These are phyloP conservation scores for Hydrotaea cyrtoneurina DNA, from an alignment of 2,888 invertebrate genomes.

Conservation along the genomic window DNA sequence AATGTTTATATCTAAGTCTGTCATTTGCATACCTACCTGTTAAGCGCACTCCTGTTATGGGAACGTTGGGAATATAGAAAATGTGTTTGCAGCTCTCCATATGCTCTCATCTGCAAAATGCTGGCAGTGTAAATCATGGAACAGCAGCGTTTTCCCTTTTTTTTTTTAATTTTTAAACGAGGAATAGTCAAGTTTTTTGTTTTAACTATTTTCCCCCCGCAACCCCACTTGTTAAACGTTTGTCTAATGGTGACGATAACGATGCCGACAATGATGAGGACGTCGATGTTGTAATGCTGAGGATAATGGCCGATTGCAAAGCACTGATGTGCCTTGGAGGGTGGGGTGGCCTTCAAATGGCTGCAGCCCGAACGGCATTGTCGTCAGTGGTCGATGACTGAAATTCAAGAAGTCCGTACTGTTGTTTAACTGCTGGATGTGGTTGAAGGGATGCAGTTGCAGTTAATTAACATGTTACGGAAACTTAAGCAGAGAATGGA, in stretches of 20 bases:
- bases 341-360: too few relatives aligned
- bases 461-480: constrained; percentile 63
- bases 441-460: constrained; percentile 51
- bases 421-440: constrained; percentile 36
- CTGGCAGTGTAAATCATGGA: too few relatives aligned
- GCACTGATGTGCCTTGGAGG: too few relatives aligned
- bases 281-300: background rate
- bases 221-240: background rate
- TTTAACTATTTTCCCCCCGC: too few relatives aligned
- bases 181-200: too few relatives aligned
- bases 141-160: too few relatives aligned
- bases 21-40: too few relatives aligned
- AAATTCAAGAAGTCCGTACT: constrained; percentile 22
- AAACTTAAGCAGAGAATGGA: constrained; percentile 14
- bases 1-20: too few relatives aligned
- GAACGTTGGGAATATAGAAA: background rate
- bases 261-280: constrained; percentile 24
- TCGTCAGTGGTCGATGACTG: constrained; percentile 8
- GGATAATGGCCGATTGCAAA: background rate
- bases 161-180: too few relatives aligned
- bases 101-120: background rate
- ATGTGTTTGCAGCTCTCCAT: background rate
- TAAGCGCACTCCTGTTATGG: too few relatives aligned
- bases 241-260: constrained; percentile 35
- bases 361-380: background rate